Percentiles rank a stretch among this genome's conserved stretches.
Conservation (phyloP, 2,797 vertebrate species). For the Acanthurus leucopareius region DNA sequence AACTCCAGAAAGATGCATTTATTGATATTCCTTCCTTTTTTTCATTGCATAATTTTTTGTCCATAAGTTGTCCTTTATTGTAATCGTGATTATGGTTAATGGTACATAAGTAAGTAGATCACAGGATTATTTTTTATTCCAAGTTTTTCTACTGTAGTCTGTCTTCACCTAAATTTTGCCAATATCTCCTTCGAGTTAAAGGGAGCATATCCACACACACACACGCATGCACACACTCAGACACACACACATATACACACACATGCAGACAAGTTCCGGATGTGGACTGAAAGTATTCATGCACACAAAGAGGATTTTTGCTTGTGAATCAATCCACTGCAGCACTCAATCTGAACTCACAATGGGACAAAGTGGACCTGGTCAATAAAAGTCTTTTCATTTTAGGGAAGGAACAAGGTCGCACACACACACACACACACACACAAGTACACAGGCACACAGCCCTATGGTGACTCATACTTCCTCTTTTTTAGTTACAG, state of each 20-base stretch:
- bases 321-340: conserved; percentile 52
- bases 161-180: neutral
- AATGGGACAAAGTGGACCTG: conserved; percentile 50
- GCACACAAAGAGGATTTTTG: conserved; percentile 48
- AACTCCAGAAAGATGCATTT: too few species aligned
- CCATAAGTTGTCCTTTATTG: too few species aligned
- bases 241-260: too few species aligned
- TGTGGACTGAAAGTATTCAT: conserved; percentile 30
- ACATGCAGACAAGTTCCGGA: neutral
- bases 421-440: conserved; percentile 15
- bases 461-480: neutral
- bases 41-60: too few species aligned
- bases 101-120: too few species aligned
- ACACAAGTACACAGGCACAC: conserved; percentile 12
- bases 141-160: neutral
- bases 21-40: too few species aligned
- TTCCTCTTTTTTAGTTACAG: conserved; percentile 10
- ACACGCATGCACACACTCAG: too few species aligned
- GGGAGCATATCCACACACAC: conserved; percentile 4
- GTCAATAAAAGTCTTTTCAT: conserved; percentile 60
- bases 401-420: conserved; percentile 33
- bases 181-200: neutral
- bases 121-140: too few species aligned
- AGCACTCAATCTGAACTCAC: conserved; percentile 37
- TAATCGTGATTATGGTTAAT: too few species aligned